Base-by-base conservation (phyloP, 2,888 invertebrate species). In the Drosophila dives region DNA sequence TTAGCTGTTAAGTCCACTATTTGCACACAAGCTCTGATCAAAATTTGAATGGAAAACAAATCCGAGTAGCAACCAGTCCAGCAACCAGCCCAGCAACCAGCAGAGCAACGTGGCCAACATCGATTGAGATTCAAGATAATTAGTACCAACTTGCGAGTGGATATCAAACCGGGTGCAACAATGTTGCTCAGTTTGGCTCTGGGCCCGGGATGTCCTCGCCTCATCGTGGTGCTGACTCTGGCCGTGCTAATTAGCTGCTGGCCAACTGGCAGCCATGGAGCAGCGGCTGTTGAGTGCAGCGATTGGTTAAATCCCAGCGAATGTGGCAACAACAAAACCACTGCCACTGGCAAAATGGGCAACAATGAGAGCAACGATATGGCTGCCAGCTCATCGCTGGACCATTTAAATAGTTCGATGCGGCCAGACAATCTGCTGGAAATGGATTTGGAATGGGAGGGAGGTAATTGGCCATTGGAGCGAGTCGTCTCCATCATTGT, bases 401-500 rank as follows among this genome's bases (percentile, higher is more conserved):
- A 67, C 48, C 55, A 67, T 54, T 42, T 72, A 56, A 82, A 83
- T 61, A 56, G 65, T 15, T 80, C 89, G 20, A 54, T 72, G 55
- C 77, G 74, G 20, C 75, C 86, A 0, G 91, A 90, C 70, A 91
- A 92, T 83, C 74, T 92, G 69, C 79, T 91, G 38, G 92, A 92
- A 63, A 86, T 89, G 76, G 91, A 91, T 56, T 94, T 91, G 63
- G 91, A 91, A 93, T 83, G 81, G 67, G 91, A 91, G 20, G 81
- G 73, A 61, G 94, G 94, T 82, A 94, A 94, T 81, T 94, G 94
- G 86, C 92, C 94, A 5, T 88, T 95, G 20, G 95, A 96, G 86
- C 94, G 94, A 56, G 94, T 96, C 58, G 96, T 97, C 0, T 95
- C 95, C 15, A 94, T 95, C 79, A 95, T 96, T 58, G 97, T 97